phyloP scores from a whole-genome alignment of 2,888 invertebrate genomes.

The Tanytarsus gracilentus region DNA sequence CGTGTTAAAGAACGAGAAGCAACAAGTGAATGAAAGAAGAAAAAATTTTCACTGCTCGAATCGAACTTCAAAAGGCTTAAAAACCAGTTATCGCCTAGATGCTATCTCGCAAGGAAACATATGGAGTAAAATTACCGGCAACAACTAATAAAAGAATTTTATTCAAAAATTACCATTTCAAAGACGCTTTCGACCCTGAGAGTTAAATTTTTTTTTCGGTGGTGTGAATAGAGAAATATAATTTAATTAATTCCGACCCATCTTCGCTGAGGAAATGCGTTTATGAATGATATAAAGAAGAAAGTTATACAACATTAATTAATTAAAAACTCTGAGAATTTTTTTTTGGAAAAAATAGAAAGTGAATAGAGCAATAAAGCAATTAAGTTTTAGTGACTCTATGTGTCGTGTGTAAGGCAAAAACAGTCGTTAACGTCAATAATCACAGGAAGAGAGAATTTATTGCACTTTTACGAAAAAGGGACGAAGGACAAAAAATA shows the following conservation, averaged over 20 bases:
- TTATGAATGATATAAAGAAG: neutral
- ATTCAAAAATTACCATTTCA: neutral
- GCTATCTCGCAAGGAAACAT: constrained; percentile 12
- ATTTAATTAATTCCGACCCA: constrained; percentile 7
- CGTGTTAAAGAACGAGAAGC: neutral
- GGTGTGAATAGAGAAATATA: constrained; percentile 15
- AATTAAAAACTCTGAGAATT: constrained; percentile 10
- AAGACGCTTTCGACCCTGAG: neutral
- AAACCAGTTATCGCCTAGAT: constrained; percentile 29
- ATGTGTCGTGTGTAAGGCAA: constrained; percentile 20
- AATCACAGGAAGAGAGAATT: neutral
- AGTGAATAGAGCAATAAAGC: constrained; percentile 11
- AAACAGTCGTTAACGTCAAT: constrained; percentile 26
- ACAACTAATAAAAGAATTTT: neutral
- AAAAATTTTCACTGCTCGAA: neutral
- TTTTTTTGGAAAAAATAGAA: neutral
- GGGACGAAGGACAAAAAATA: constrained; percentile 14
- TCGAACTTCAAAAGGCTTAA: constrained; percentile 11
- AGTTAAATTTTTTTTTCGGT: neutral
- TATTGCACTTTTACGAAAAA: neutral
- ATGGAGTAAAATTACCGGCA: constrained; percentile 5
- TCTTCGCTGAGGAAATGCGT: constrained; percentile 5
- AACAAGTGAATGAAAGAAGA: constrained; percentile 8
- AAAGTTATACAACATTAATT: neutral
- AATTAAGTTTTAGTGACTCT: constrained; percentile 2